These are phyloP conservation scores for Bombylius discolor DNA, from an alignment of 2,888 invertebrate species.

Conservation along the genomic window DNA sequence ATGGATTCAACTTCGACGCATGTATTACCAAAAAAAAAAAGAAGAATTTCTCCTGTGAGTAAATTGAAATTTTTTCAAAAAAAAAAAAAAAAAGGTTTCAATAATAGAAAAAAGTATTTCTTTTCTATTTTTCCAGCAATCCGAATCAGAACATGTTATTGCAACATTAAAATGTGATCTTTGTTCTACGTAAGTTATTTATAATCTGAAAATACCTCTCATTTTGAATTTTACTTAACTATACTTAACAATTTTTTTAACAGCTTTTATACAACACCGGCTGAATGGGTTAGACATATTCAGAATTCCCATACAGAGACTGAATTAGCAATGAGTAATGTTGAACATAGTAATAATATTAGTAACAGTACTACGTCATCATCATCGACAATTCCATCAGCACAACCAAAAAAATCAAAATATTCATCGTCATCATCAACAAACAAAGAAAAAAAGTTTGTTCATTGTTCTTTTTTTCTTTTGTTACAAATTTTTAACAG, in stretches of 20 bases:
- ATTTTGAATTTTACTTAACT: not conserved
- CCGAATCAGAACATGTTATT: slow-evolving; percentile 51
- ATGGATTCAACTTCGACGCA: slow-evolving; percentile 43
- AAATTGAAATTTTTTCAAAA: too few relatives aligned
- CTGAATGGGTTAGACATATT: slow-evolving; percentile 77
- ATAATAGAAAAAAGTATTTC: slow-evolving; percentile 1
- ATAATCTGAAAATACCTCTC: not conserved
- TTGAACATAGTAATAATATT: not conserved
- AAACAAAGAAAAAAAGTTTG: not conserved
- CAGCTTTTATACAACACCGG: slow-evolving; percentile 57
- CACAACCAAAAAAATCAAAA: not conserved
- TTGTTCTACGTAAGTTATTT: slow-evolving; percentile 48
- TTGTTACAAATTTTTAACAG: not conserved
- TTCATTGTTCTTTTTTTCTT: not conserved
- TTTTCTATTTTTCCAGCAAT: slow-evolving; percentile 37
- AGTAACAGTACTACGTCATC: not conserved
- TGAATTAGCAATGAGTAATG: slow-evolving; percentile 50
- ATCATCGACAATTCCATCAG: not conserved
- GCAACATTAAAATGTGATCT: slow-evolving; percentile 67
- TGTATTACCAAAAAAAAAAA: slow-evolving; percentile 38
- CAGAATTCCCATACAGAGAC: slow-evolving; percentile 70
- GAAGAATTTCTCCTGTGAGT: slow-evolving; percentile 41
- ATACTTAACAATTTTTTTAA: not conserved
- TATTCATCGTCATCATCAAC: not conserved
- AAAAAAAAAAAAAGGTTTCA: too few relatives aligned